These are phyloP conservation scores for Premnoplex brunnescens DNA, from an alignment of 2,797 vertebrate genomes.

Conservation along the genomic window DNA sequence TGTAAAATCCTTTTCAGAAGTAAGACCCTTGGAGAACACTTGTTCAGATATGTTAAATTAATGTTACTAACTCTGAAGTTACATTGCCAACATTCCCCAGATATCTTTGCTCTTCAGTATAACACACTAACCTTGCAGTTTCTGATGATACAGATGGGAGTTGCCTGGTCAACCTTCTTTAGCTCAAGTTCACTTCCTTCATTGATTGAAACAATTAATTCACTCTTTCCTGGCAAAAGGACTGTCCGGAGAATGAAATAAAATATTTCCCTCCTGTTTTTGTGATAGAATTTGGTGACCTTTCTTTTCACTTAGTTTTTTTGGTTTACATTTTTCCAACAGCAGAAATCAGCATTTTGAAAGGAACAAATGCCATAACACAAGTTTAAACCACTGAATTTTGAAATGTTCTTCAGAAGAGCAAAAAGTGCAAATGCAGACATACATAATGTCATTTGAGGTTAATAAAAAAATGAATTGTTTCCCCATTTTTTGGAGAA, in stretches of 20 bases:
- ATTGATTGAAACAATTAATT: not conserved
- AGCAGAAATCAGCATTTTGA: not conserved
- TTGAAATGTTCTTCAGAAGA: constrained; percentile 50
- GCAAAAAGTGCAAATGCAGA: constrained; percentile 53
- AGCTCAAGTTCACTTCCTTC: not conserved
- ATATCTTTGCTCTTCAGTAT: not conserved
- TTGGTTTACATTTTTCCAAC: not conserved
- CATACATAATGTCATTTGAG: constrained; percentile 48
- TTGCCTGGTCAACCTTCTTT: not conserved
- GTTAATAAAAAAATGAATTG: constrained; percentile 74
- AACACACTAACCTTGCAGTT: not conserved
- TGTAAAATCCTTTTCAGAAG: not conserved
- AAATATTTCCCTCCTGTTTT: not conserved
- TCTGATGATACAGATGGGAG: not conserved
- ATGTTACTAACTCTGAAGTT: not conserved
- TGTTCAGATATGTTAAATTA: not conserved
- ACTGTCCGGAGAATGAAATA: not conserved
- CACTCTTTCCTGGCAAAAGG: not conserved
- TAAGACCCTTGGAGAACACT: not conserved
- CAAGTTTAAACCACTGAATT: constrained; percentile 59
- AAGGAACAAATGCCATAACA: constrained; percentile 33
- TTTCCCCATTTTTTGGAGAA: constrained; percentile 60
- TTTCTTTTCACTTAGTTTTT: not conserved
- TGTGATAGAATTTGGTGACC: not conserved
- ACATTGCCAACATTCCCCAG: not conserved